A percentile compares a stretch with the other conserved stretches of the same genome.
Evolutionary conservation across 1,140 invertebrate genomes (phyloP).

Genomic region (Pygmarrhopalites habei): DNA sequence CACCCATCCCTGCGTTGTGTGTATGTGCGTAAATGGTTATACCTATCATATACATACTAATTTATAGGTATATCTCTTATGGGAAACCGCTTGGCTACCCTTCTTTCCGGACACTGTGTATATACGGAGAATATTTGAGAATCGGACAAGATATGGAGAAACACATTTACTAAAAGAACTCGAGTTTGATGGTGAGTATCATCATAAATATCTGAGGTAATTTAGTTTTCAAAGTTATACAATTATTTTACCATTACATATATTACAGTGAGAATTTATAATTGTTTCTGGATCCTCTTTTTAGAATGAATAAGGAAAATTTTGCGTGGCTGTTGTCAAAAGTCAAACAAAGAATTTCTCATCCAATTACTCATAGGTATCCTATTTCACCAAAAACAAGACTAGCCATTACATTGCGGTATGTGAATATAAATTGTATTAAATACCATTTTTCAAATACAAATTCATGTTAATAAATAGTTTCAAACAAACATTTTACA

Average conservation of each 20-base stretch:
- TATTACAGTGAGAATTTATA: not conserved
- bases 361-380: not conserved
- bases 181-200: not conserved
- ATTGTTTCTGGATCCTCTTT: not conserved
- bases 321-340: not conserved
- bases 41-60: no score
- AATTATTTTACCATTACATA: not conserved
- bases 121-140: not conserved
- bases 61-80: no score
- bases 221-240: not conserved
- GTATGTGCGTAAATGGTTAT: no score
- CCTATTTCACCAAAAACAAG: not conserved
- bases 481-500: not conserved
- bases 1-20: no score
- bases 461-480: not conserved
- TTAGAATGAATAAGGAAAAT: slow-evolving; percentile 12
- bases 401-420: slow-evolving; percentile 18
- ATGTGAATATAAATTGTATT: no score
- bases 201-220: slow-evolving; percentile 10
- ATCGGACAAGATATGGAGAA: not conserved
- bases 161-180: not conserved
- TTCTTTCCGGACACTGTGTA: no score
- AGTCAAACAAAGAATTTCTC: not conserved
- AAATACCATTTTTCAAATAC: no score
- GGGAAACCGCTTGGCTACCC: no score